phyloP scores from a whole-genome alignment of 2,797 vertebrate species.

The Sternarchorhynchus goeldii region DNA sequence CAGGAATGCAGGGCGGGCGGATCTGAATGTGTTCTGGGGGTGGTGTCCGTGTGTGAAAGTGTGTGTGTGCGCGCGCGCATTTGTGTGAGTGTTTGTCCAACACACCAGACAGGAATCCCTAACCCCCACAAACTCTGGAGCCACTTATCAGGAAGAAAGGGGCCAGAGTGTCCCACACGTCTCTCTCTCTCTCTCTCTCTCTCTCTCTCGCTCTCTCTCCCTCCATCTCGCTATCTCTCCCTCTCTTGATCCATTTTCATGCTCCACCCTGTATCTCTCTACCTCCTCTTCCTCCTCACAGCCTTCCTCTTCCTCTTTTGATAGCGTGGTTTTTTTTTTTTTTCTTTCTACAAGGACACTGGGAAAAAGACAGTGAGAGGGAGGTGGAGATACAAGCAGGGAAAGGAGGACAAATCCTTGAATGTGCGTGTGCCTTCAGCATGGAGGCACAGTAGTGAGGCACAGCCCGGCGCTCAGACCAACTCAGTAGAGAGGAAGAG shows the following conservation, averaged over 20 bases:
- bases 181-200: slow-evolving; percentile 18
- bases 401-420: slow-evolving; percentile 28
- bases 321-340: not conserved
- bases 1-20: slow-evolving; percentile 80
- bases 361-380: slow-evolving; percentile 51
- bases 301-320: slow-evolving; percentile 54
- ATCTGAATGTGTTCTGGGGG: slow-evolving; percentile 66
- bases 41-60: slow-evolving; percentile 60
- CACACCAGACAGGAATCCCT: slow-evolving; percentile 79
- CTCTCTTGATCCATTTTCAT: slow-evolving; percentile 23
- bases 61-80: slow-evolving; percentile 57
- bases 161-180: slow-evolving; percentile 62
- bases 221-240: slow-evolving; percentile 62
- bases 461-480: slow-evolving; percentile 63
- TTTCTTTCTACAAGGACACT: slow-evolving; percentile 44
- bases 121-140: slow-evolving; percentile 77
- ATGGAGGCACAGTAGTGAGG: slow-evolving; percentile 50
- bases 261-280: not conserved
- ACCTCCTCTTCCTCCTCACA: slow-evolving; percentile 54
- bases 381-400: slow-evolving; percentile 46
- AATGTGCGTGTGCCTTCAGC: not conserved
- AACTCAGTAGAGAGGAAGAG: slow-evolving; percentile 43
- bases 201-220: slow-evolving; percentile 21
- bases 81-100: slow-evolving; percentile 62
- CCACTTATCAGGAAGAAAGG: slow-evolving; percentile 76